These are phyloP conservation scores for Drosophila peninsularis DNA, from an alignment of 2,888 invertebrate species.

Conservation along the genomic window DNA sequence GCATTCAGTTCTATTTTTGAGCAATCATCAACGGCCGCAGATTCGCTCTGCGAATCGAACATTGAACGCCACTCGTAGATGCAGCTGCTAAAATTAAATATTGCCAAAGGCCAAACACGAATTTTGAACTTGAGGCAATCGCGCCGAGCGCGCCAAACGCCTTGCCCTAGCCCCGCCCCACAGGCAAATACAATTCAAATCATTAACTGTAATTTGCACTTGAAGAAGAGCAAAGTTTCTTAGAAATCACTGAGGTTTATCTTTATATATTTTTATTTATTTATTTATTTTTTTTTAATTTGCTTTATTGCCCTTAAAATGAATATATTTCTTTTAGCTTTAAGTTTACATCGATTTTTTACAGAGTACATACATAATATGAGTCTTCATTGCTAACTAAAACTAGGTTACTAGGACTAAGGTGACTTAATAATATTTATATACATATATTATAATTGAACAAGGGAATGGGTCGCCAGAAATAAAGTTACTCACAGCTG, in stretches of 20 bases:
- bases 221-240: background rate
- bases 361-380: too few species aligned
- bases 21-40: conserved; percentile 22
- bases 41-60: conserved; percentile 40
- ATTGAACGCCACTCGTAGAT: conserved; percentile 63
- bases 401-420: too few species aligned
- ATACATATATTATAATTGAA: background rate
- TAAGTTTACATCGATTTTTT: too few species aligned
- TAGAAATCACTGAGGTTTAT: background rate
- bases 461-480: background rate
- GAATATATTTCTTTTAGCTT: too few species aligned
- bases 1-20: conserved; percentile 60
- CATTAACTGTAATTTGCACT: background rate
- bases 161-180: background rate
- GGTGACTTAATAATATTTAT: too few species aligned
- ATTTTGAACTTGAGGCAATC: conserved; percentile 71
- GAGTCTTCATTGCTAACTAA: too few species aligned
- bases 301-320: too few species aligned
- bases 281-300: background rate
- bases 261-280: background rate
- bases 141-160: too few species aligned
- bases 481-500: too few species aligned
- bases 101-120: conserved; percentile 74
- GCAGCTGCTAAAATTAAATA: conserved; percentile 48
- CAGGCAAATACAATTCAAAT: too few species aligned